phyloP scores from a whole-genome alignment of 1,140 invertebrate genomes.

The Ceratosolen solmsi region DNA sequence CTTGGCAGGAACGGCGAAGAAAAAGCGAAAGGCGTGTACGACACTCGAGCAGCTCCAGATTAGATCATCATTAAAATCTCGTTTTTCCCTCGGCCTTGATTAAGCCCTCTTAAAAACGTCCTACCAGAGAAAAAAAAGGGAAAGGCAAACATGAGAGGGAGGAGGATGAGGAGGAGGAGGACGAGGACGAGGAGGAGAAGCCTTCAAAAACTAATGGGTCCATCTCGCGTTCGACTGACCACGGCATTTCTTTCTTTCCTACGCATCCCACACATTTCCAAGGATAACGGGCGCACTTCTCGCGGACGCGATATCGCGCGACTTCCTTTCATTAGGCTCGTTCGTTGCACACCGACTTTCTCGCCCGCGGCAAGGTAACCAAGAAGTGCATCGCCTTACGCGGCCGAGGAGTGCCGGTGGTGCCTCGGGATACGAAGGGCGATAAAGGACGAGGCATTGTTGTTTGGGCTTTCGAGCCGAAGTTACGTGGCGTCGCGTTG shows the following conservation, averaged over 20 bases:
- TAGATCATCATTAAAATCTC: constrained; percentile 40
- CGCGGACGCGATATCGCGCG: constrained; percentile 18
- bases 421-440: not conserved
- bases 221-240: not conserved
- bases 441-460: not conserved
- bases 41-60: not conserved
- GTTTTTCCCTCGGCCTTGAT: not conserved
- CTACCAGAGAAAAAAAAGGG: not conserved
- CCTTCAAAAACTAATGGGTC: not conserved
- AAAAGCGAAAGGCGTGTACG: not conserved
- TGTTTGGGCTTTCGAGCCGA: not conserved
- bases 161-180: not conserved
- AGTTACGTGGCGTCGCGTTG: not conserved
- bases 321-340: too few relatives aligned
- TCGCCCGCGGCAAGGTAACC: constrained; percentile 65
- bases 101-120: not conserved
- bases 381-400: constrained; percentile 37
- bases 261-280: not conserved
- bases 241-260: not conserved
- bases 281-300: constrained; percentile 6
- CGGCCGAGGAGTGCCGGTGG: not conserved
- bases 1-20: not conserved
- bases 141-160: not conserved
- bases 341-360: constrained; percentile 58
- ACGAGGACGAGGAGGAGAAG: not conserved